Evolutionary conservation across 2,888 invertebrate genomes (phyloP).

Genomic region (Aricia artaxerxes): DNA sequence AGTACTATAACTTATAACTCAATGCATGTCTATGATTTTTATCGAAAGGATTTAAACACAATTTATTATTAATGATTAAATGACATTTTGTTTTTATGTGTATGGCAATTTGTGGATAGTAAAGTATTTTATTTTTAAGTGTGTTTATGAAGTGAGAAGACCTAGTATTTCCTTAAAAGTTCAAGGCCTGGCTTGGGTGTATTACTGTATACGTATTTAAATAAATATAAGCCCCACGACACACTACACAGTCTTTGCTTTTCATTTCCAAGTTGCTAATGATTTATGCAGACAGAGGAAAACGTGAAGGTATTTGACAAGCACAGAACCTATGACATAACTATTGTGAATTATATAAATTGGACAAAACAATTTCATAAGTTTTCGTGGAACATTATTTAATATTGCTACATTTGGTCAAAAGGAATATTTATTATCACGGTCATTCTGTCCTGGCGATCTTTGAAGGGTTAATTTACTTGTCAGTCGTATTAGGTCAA

Average conservation of each 20-base stretch:
- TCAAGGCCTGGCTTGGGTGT: background rate
- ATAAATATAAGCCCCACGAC: background rate
- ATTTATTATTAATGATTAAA: too few relatives aligned
- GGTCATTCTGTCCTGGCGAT: too few relatives aligned
- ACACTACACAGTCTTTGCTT: conserved; percentile 41
- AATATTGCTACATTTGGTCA: too few relatives aligned
- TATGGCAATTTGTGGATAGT: too few relatives aligned
- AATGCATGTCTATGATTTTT: too few relatives aligned
- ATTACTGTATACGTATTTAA: background rate
- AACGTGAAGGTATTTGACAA: conserved; percentile 39
- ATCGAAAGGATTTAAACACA: too few relatives aligned
- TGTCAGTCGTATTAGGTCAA: too few relatives aligned
- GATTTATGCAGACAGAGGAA: conserved; percentile 48
- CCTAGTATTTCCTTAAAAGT: background rate
- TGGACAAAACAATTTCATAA: background rate
- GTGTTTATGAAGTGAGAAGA: background rate
- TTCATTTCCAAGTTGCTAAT: conserved; percentile 50
- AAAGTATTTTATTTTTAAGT: too few relatives aligned
- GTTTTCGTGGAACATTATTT: background rate
- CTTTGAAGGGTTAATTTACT: too few relatives aligned
- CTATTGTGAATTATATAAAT: conserved; percentile 34
- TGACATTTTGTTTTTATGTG: too few relatives aligned
- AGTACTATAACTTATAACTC: too few relatives aligned
- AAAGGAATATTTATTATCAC: too few relatives aligned
- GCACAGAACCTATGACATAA: background rate